These are phyloP conservation scores for Patiria miniata DNA, from an alignment of 35 echinoderm and acorn worm species.

Conservation along the genomic window DNA sequence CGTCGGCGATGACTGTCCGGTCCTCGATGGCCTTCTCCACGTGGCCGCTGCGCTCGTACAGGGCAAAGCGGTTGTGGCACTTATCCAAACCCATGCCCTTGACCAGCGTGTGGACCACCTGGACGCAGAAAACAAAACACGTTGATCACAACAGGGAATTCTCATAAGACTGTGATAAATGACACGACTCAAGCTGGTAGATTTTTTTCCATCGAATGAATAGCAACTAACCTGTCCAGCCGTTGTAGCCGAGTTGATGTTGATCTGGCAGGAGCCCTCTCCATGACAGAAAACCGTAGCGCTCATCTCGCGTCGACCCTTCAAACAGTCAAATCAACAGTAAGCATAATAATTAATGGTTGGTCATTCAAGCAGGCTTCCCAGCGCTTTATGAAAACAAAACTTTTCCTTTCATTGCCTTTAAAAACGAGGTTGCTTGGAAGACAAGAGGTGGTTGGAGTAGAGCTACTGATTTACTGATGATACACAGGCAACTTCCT, in stretches of 20 bases:
- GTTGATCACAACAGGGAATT: too few relatives aligned
- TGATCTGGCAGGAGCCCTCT: constrained; percentile 94
- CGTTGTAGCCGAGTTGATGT: constrained; percentile 95
- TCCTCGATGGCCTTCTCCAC: constrained; percentile 95
- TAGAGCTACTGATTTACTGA: too few relatives aligned
- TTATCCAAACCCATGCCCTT: constrained; percentile 91
- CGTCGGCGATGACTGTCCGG: constrained; percentile 85
- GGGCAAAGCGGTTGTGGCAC: constrained; percentile 88
- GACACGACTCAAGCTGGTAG: too few relatives aligned
- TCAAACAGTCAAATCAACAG: constrained; percentile 1
- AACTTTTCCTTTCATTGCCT: too few relatives aligned
- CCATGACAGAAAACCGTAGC: constrained; percentile 91
- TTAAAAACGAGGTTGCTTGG: too few relatives aligned
- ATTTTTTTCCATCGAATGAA: background rate
- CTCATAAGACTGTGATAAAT: too few relatives aligned
- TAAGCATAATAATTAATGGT: too few relatives aligned
- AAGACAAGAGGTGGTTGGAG: too few relatives aligned
- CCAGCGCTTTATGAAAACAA: too few relatives aligned
- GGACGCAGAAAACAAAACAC: background rate
- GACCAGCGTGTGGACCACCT: constrained; percentile 89
- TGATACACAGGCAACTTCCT: too few relatives aligned
- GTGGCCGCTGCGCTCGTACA: constrained; percentile 82
- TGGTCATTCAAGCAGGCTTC: too few relatives aligned
- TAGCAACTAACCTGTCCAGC: constrained; percentile 85
- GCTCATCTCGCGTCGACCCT: constrained; percentile 98